Evolutionary conservation across 1,140 invertebrate genomes (phyloP), one percentile per base, ranked within the genome.

Genomic region (Eufriesea mexicana): DNA sequence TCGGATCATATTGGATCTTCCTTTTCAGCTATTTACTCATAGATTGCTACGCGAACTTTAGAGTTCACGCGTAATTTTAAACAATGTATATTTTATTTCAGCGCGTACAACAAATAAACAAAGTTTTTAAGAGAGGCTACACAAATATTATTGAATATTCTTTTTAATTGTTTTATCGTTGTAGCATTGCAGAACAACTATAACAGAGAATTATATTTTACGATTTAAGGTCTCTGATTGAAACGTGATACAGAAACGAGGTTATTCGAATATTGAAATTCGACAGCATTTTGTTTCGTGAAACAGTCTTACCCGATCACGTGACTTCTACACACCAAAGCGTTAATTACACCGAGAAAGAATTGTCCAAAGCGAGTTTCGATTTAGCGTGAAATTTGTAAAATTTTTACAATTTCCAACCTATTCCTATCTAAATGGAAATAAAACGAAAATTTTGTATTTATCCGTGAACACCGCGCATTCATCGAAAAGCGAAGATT

Each of bases 181-280:
- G n/a, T n/a, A n/a, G n/a, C n/a, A n/a, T n/a, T n/a, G n/a, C n/a
- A n/a, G n/a, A n/a, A n/a, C n/a, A n/a, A n/a, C n/a, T n/a, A n/a
- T n/a, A n/a, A n/a, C n/a, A n/a, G n/a, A n/a, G n/a, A n/a, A n/a
- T n/a, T n/a, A n/a, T n/a, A n/a, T n/a, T n/a, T n/a, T n/a, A n/a
- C n/a, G n/a, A n/a, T n/a, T n/a, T n/a, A n/a, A n/a, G n/a, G n/a
- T n/a, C n/a, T n/a, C n/a, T n/a, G n/a, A n/a, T n/a, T n/a, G n/a
- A n/a, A n/a, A n/a, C n/a, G n/a, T n/a, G n/a, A n/a, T n/a, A n/a
- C n/a, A n/a, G n/a, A n/a, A n/a, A n/a, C n/a, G n/a, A n/a, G n/a
- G n/a, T n/a, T n/a, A n/a, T n/a, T n/a, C n/a, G 42, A 18, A 49
- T 79, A 79, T 79, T 25, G 77, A 55, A 79, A 79, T 79, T 71